Percentiles rank a stretch among this genome's conserved stretches.
phyloP scores from a whole-genome alignment of 2,113 vertebrate species.

The Herpetotheres cachinnans region DNA sequence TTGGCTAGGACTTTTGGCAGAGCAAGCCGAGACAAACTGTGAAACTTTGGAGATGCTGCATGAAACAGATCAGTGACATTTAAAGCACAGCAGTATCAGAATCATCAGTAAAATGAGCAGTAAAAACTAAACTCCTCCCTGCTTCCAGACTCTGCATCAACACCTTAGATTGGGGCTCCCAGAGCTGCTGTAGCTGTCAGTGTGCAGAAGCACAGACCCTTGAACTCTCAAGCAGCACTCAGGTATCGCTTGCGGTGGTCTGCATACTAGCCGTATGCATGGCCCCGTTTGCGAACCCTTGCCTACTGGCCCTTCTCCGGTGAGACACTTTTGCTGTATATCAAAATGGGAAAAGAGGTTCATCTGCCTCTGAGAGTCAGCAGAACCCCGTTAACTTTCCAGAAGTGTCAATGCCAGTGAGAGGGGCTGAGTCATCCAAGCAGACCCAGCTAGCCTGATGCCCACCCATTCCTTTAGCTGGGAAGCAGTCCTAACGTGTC shows the following conservation, averaged over 20 bases:
- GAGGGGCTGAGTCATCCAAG: neutral
- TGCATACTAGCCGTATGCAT: neutral
- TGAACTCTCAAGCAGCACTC: neutral
- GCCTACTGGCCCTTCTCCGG: neutral
- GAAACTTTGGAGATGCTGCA: neutral
- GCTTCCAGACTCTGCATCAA: neutral
- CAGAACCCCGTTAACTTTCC: constrained; percentile 24
- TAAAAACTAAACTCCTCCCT: neutral
- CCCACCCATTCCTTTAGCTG: neutral
- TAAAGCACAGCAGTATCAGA: neutral
- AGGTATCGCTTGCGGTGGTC: neutral
- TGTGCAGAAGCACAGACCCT: neutral
- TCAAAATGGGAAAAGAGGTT: neutral
- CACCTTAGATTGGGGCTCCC: neutral
- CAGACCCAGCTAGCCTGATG: neutral
- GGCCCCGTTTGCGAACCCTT: neutral
- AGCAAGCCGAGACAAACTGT: neutral
- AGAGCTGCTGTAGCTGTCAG: neutral
- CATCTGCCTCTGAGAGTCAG: constrained; percentile 1
- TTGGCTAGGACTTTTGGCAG: neutral
- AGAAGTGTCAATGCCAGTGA: neutral
- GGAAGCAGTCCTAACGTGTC: neutral
- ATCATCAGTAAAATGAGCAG: neutral
- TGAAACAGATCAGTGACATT: neutral
- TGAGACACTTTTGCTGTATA: neutral